phyloP scores from a whole-genome alignment of 2,113 vertebrate species.

The human (Homo sapiens) region GRCh38 chr3:188299001-188299500 shows the following conservation, averaged over 20 bases:
- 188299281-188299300: not conserved
- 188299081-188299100: not conserved
- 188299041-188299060: not conserved
- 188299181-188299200: not conserved
- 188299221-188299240: conserved; percentile 21
- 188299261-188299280: not conserved
- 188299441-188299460: conserved; percentile 51
- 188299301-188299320: conserved; percentile 53
- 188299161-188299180: not conserved
- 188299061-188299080: conserved; percentile 14
- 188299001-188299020: not conserved
- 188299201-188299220: not conserved
- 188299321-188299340: not conserved
- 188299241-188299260: conserved; percentile 36
- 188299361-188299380: not conserved
- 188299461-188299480: conserved; percentile 37
- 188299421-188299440: not conserved
- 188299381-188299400: not conserved
- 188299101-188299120: not conserved
- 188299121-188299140: not conserved
- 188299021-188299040: not conserved
- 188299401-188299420: not conserved
- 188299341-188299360: not conserved
- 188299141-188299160: not conserved
- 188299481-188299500: not conserved